A percentile compares a stretch with the other conserved stretches of the same genome.
phyloP scores from a whole-genome alignment of 1,140 invertebrate genomes.

The Lordiphosa stackelbergi region DNA sequence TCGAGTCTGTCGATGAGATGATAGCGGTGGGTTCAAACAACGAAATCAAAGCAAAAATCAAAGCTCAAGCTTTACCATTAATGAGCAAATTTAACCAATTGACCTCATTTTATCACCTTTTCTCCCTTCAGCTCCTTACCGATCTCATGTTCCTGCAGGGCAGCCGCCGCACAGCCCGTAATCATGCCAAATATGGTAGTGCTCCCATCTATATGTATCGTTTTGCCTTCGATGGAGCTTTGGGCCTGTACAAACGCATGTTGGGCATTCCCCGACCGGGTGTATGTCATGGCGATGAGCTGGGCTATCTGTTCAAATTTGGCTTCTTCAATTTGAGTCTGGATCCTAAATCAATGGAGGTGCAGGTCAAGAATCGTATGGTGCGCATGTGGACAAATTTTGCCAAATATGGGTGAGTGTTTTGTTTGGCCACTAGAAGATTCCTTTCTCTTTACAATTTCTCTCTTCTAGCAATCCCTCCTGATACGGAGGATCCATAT shows the following conservation, averaged over 20 bases:
- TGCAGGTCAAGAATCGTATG: slow-evolving; percentile 79
- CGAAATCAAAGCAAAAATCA: too few species aligned
- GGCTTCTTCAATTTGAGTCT: slow-evolving; percentile 79
- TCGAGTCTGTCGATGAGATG: slow-evolving; percentile 78
- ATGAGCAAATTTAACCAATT: too few species aligned
- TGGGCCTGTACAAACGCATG: slow-evolving; percentile 80
- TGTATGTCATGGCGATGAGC: slow-evolving; percentile 81
- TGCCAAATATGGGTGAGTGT: slow-evolving; percentile 81
- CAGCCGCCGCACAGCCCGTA: slow-evolving; percentile 77
- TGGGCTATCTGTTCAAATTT: slow-evolving; percentile 81
- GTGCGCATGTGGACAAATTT: slow-evolving; percentile 83
- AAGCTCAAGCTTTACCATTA: too few species aligned
- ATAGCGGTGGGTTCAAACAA: slow-evolving; percentile 76
- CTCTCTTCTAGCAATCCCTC: slow-evolving; percentile 78
- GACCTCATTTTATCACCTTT: too few species aligned
- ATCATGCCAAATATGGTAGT: slow-evolving; percentile 77
- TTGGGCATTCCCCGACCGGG: slow-evolving; percentile 79
- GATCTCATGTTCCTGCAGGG: slow-evolving; percentile 81
- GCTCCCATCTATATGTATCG: slow-evolving; percentile 79
- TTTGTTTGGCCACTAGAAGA: background rate
- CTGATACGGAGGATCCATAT: slow-evolving; percentile 77
- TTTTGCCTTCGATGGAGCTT: slow-evolving; percentile 79
- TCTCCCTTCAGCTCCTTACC: slow-evolving; percentile 74
- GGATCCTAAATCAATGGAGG: slow-evolving; percentile 79
- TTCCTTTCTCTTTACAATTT: too few species aligned